A percentile compares a stretch with the other conserved stretches of the same genome.
These are phyloP conservation scores for Bolinopsis microptera DNA, from an alignment of 37 sponge, comb jelly and placozoan genomes.

Conservation along the genomic window DNA sequence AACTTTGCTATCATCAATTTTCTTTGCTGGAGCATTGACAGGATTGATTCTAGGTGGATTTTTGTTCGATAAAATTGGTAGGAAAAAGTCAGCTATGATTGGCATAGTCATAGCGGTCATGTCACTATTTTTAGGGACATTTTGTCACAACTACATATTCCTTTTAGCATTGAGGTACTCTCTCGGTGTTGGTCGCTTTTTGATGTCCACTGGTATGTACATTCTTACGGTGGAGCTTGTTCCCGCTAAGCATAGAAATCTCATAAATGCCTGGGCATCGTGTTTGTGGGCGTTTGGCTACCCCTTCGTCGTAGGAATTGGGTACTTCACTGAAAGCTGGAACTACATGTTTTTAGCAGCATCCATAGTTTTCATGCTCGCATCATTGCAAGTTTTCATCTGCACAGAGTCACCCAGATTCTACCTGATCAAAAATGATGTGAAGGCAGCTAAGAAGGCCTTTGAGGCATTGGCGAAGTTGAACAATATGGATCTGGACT, in stretches of 20 bases:
- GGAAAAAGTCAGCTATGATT: background rate
- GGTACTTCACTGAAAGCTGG: background rate
- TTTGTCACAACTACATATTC: background rate
- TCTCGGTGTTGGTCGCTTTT: background rate
- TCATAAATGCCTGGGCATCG: background rate
- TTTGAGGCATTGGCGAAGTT: background rate
- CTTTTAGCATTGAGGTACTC: background rate
- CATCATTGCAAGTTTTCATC: background rate
- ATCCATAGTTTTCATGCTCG: background rate
- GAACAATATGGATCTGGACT: background rate
- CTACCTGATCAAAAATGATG: too few relatives aligned
- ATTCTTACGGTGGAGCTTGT: background rate
- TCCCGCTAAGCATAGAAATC: background rate
- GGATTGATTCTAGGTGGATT: background rate
- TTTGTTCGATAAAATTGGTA: conserved; percentile 1
- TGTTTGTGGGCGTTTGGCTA: conserved; percentile 10
- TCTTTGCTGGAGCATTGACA: too few relatives aligned
- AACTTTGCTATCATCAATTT: background rate
- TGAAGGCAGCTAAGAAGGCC: background rate
- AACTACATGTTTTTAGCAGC: background rate
- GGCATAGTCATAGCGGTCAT: background rate
- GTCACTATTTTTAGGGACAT: background rate
- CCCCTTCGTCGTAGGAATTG: background rate
- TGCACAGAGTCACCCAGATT: conserved; percentile 19
- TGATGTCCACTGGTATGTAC: background rate